Evolutionary conservation across 2,888 invertebrate species (phyloP).

Genomic region (Sussaba pulchella): DNA sequence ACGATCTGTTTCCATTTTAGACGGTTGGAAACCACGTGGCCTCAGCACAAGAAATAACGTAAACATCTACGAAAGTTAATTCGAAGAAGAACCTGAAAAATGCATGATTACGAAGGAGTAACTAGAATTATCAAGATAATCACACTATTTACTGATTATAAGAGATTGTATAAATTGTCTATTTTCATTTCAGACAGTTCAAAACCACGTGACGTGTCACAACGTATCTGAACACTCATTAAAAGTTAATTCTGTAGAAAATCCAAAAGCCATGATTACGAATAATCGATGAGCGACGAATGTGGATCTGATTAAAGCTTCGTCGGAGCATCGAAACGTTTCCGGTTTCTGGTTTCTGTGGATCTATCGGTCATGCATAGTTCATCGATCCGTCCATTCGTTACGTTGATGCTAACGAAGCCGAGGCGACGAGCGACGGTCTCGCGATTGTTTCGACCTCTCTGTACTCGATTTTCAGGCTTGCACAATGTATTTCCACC

Average conservation of each 20-base stretch:
- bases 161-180: background rate
- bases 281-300: no score
- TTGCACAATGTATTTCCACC: background rate
- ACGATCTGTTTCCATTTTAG: background rate
- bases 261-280: no score
- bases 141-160: background rate
- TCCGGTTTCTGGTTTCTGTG: background rate
- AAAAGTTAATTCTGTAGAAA: no score
- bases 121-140: background rate
- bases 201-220: no score
- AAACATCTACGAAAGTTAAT: no score
- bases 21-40: no score
- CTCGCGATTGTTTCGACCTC: background rate
- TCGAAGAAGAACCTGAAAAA: no score
- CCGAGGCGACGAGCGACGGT: background rate
- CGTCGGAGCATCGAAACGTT: background rate
- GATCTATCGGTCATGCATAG: constrained; percentile 37
- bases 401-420: constrained; percentile 28
- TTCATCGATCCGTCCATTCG: constrained; percentile 26
- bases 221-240: no score
- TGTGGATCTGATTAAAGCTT: background rate
- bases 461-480: background rate
- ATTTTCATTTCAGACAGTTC: background rate
- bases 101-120: no score
- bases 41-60: no score